Percentiles rank a stretch among this genome's conserved stretches.
Conservation (phyloP, 2,113 vertebrate genomes). For the Macquaria australasica region DNA sequence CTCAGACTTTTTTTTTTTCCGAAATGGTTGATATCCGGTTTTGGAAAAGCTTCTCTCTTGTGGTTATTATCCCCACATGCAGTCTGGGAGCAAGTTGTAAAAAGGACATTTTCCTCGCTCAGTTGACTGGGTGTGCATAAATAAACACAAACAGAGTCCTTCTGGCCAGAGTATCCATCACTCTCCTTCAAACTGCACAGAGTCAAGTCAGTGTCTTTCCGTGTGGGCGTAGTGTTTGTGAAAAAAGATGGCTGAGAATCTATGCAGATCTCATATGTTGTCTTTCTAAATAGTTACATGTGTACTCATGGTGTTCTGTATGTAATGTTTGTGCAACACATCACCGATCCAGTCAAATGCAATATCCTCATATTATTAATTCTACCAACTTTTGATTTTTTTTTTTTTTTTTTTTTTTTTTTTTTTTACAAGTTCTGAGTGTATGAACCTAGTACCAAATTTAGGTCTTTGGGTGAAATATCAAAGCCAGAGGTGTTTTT, state of each 20-base stretch:
- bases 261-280: background rate
- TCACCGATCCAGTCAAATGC: background rate
- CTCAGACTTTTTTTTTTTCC: background rate
- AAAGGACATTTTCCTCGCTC: constrained; percentile 4
- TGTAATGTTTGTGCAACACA: constrained; percentile 1
- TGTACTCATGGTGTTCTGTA: background rate
- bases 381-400: background rate
- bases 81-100: constrained; percentile 23
- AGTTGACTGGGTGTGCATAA: constrained; percentile 22
- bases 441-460: background rate
- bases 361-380: background rate
- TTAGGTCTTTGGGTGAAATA: background rate
- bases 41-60: constrained; percentile 29
- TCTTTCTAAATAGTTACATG: background rate
- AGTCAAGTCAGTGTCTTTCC: background rate
- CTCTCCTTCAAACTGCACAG: background rate
- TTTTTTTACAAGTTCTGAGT: background rate
- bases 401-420: background rate
- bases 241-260: background rate
- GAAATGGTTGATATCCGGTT: constrained; percentile 19
- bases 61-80: constrained; percentile 31
- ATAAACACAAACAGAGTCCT: constrained; percentile 48
- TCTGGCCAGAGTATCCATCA: background rate
- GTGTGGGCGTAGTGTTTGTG: background rate
- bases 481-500: background rate